Conservation (phyloP, 2,113 vertebrate genomes). For the Gambusia affinis region DNA sequence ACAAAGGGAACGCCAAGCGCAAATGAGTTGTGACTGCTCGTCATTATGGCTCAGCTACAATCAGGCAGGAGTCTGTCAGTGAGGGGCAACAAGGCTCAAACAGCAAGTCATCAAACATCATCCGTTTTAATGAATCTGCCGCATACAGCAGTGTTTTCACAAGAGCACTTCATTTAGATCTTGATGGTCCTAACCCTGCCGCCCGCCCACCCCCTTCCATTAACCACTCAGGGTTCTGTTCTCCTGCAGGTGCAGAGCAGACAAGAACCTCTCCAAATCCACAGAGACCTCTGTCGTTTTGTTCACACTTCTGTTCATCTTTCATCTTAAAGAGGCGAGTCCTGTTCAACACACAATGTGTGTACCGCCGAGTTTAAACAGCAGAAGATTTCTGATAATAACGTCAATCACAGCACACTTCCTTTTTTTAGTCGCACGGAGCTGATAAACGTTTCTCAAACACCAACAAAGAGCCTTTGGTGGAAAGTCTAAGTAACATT, state of each 20-base stretch:
- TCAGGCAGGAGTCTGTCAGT: conserved; percentile 25
- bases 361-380: neutral
- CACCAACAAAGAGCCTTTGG: neutral
- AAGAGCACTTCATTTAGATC: conserved; percentile 17
- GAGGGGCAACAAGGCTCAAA: conserved; percentile 14
- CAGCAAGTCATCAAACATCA: conserved; percentile 22
- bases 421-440: too few relatives aligned
- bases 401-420: too few relatives aligned
- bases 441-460: neutral
- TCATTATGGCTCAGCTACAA: conserved; percentile 31
- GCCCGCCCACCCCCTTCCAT: neutral
- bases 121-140: conserved; percentile 12
- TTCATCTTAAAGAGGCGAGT: neutral
- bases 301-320: conserved; percentile 1
- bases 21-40: conserved; percentile 44
- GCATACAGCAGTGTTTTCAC: conserved; percentile 16
- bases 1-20: neutral
- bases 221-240: conserved; percentile 4
- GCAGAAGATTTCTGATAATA: neutral
- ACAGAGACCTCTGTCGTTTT: neutral
- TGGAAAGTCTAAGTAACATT: conserved; percentile 17
- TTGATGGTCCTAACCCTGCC: neutral
- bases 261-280: neutral
- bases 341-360: conserved; percentile 2
- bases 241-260: conserved; percentile 27